A percentile compares a stretch with the other conserved stretches of the same genome.
phyloP scores from a whole-genome alignment of 64 coral and sea anemone genomes.

The Catalaphyllia jardinei region DNA sequence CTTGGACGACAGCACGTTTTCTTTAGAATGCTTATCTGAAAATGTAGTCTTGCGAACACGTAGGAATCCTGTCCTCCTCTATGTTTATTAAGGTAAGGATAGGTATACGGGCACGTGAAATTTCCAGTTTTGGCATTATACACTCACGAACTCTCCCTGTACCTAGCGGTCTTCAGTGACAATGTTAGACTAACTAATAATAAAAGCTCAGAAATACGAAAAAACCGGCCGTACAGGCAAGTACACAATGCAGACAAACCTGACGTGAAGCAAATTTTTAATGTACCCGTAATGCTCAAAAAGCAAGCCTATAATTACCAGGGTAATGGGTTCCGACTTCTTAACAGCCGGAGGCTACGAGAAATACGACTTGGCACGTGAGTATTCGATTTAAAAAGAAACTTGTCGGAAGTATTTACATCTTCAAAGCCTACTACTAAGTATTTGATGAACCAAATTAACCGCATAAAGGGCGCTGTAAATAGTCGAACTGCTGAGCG shows the following conservation, averaged over 20 bases:
- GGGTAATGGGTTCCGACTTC: too few relatives aligned
- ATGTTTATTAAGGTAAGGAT: neutral
- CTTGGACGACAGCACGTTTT: conserved; percentile 5
- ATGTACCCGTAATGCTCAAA: neutral
- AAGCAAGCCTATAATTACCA: neutral
- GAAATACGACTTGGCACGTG: neutral
- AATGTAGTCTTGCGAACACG: conserved; percentile 5
- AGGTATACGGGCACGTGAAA: neutral
- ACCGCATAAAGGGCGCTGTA: too few relatives aligned
- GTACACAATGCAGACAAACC: conserved; percentile 1
- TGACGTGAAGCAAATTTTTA: neutral
- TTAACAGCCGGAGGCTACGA: too few relatives aligned
- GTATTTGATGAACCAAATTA: too few relatives aligned
- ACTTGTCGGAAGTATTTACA: neutral
- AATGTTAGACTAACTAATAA: neutral
- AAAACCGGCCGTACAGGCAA: neutral
- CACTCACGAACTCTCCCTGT: conserved; percentile 8
- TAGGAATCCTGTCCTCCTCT: conserved; percentile 8
- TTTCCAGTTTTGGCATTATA: conserved; percentile 9
- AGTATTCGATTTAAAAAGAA: neutral
- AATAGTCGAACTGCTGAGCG: too few relatives aligned
- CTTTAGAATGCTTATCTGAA: conserved; percentile 17
- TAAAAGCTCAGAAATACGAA: conserved; percentile 13
- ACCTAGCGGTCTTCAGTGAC: neutral
- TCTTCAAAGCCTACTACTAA: too few relatives aligned